Evolutionary conservation across 2,888 invertebrate genomes (phyloP).

Genomic region (Cephus pulcher): DNA sequence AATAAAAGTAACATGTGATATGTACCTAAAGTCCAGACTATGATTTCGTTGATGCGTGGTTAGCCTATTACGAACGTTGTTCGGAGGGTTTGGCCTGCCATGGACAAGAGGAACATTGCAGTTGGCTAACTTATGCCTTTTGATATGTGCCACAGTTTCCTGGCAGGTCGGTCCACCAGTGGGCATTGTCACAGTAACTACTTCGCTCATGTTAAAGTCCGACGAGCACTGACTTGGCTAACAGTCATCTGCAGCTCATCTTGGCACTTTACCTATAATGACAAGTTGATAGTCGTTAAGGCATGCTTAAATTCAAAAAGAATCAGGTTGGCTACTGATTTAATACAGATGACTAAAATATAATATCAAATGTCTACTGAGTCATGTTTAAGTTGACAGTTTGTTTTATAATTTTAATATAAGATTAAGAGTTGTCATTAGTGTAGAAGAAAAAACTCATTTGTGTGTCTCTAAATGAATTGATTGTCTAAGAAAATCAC

Average conservation of each 20-base stretch:
- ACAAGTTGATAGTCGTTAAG: slow-evolving; percentile 5
- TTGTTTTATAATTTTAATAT: background rate
- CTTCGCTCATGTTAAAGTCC: slow-evolving; percentile 65
- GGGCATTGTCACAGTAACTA: slow-evolving; percentile 60
- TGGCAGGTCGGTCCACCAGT: slow-evolving; percentile 64
- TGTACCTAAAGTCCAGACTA: slow-evolving; percentile 88
- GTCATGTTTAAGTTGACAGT: background rate
- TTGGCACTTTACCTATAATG: slow-evolving; percentile 49
- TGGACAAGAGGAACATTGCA: slow-evolving; percentile 72
- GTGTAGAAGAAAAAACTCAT: background rate
- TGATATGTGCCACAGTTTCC: slow-evolving; percentile 62
- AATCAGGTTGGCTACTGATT: background rate
- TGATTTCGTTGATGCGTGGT: slow-evolving; percentile 87
- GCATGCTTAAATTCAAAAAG: background rate
- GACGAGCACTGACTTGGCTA: slow-evolving; percentile 52
- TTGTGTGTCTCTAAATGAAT: background rate
- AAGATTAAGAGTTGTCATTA: background rate
- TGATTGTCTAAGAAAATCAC: background rate
- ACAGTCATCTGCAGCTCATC: slow-evolving; percentile 66
- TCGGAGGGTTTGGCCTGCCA: slow-evolving; percentile 68
- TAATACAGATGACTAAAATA: background rate
- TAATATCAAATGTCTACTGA: background rate
- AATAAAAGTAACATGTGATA: slow-evolving; percentile 9
- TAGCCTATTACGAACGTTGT: slow-evolving; percentile 69
- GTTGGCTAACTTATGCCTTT: slow-evolving; percentile 64